These are phyloP conservation scores for Coregonus ussuriensis DNA, from an alignment of 2,797 vertebrate species.

Conservation along the genomic window DNA sequence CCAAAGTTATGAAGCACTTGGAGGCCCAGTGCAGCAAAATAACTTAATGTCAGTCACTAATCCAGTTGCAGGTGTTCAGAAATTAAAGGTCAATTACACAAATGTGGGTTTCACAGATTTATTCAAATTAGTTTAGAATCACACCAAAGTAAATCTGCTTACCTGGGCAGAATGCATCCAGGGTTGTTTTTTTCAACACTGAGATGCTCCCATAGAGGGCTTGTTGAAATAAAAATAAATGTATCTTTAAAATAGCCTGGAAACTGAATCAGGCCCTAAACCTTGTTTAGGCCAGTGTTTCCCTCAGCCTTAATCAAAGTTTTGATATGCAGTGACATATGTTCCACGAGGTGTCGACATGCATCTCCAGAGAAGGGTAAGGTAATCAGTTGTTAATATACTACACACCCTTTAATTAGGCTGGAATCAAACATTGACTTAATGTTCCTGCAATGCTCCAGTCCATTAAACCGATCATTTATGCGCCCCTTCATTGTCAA, in stretches of 20 bases:
- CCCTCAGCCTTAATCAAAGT: constrained; percentile 71
- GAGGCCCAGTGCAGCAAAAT: constrained; percentile 74
- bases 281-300: constrained; percentile 67
- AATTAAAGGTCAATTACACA: constrained; percentile 71
- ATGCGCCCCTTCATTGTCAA: neutral
- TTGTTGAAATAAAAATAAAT: constrained; percentile 71
- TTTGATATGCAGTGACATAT: constrained; percentile 67
- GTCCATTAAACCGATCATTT: constrained; percentile 36
- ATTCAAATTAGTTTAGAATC: constrained; percentile 80
- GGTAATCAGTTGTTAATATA: constrained; percentile 65
- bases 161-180: constrained; percentile 69
- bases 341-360: constrained; percentile 36
- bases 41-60: constrained; percentile 79
- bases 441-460: constrained; percentile 43
- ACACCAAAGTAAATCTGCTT: constrained; percentile 72
- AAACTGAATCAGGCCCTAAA: constrained; percentile 50
- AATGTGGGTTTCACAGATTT: constrained; percentile 78
- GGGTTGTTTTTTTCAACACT: too few species aligned
- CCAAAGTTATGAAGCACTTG: constrained; percentile 60
- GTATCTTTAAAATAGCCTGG: constrained; percentile 73
- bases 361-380: constrained; percentile 53
- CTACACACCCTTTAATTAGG: constrained; percentile 65
- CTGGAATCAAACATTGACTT: constrained; percentile 43
- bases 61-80: constrained; percentile 78
- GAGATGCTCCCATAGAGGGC: constrained; percentile 37